Conservation (phyloP, 2,888 invertebrate genomes). For the Cataglyphis cursor region DNA sequence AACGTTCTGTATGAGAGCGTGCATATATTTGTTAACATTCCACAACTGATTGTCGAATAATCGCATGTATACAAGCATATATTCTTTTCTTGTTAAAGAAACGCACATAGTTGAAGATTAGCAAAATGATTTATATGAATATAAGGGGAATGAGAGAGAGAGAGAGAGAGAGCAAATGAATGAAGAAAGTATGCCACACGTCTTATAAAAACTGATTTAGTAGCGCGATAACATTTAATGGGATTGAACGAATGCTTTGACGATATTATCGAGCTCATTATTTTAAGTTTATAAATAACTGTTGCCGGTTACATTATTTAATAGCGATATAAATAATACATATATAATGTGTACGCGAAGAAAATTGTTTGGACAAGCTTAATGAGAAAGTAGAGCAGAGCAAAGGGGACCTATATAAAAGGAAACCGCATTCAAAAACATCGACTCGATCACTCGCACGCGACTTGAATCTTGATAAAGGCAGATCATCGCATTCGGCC, state of each 20-base stretch:
- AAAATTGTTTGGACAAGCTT: constrained; percentile 4
- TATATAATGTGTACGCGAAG: not conserved
- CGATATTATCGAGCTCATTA: not conserved
- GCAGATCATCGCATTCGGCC: constrained; percentile 1
- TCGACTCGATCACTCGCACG: constrained; percentile 23
- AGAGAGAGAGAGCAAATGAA: constrained; percentile 10
- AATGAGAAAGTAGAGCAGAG: constrained; percentile 37
- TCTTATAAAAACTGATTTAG: not conserved
- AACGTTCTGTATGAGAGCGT: not conserved
- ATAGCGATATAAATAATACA: constrained; percentile 5
- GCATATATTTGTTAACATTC: constrained; percentile 39
- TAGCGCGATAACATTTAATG: constrained; percentile 9
- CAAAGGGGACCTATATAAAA: constrained; percentile 8
- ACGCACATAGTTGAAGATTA: not conserved
- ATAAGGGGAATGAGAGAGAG: not conserved
- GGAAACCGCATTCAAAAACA: constrained; percentile 31
- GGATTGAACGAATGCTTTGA: not conserved
- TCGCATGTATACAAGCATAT: constrained; percentile 1
- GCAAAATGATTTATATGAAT: constrained; percentile 20
- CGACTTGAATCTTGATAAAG: constrained; percentile 40
- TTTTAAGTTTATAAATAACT: not conserved
- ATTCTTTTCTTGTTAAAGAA: constrained; percentile 7
- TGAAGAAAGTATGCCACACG: constrained; percentile 22
- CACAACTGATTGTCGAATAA: constrained; percentile 27
- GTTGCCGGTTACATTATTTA: constrained; percentile 12